Conservation (phyloP, 2,888 invertebrate species). For the Hirtodrosophila alboralis region DNA sequence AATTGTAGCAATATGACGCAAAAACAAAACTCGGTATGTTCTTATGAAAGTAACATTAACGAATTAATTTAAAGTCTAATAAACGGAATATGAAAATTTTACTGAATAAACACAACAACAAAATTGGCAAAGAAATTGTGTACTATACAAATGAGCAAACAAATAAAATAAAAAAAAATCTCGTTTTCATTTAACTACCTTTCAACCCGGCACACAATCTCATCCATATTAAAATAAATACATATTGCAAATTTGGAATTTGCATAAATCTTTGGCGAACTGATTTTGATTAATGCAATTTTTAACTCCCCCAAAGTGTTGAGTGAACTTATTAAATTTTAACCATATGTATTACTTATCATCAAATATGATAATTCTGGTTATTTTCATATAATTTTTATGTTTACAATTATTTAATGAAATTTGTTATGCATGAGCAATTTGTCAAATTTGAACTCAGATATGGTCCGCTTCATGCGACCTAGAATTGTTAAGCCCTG, state of each 20-base stretch:
- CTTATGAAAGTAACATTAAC: constrained; percentile 80
- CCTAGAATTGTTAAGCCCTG: too few relatives aligned
- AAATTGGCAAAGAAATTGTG: constrained; percentile 29
- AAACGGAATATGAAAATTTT: constrained; percentile 78
- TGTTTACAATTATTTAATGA: constrained; percentile 4
- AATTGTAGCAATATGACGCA: constrained; percentile 74
- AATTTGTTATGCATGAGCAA: constrained; percentile 4
- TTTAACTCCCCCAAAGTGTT: constrained; percentile 9
- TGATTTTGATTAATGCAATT: constrained; percentile 28
- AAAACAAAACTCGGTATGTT: constrained; percentile 76
- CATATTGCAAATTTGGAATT: constrained; percentile 6
- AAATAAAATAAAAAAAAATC: too few relatives aligned
- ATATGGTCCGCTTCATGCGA: background rate
- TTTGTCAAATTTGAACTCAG: background rate
- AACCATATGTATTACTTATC: constrained; percentile 1
- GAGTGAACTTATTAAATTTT: constrained; percentile 8
- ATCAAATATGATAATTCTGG: constrained; percentile 21
- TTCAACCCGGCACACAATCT: constrained; percentile 1
- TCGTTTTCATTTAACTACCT: constrained; percentile 1
- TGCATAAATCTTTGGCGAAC: constrained; percentile 26
- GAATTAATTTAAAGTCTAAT: constrained; percentile 79
- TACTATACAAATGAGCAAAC: constrained; percentile 13
- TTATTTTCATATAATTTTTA: constrained; percentile 5
- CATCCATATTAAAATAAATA: constrained; percentile 24
- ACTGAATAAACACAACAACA: constrained; percentile 64